These are phyloP conservation scores for Pogonophryne albipinna DNA, from an alignment of 2,797 vertebrate genomes.

Conservation along the genomic window DNA sequence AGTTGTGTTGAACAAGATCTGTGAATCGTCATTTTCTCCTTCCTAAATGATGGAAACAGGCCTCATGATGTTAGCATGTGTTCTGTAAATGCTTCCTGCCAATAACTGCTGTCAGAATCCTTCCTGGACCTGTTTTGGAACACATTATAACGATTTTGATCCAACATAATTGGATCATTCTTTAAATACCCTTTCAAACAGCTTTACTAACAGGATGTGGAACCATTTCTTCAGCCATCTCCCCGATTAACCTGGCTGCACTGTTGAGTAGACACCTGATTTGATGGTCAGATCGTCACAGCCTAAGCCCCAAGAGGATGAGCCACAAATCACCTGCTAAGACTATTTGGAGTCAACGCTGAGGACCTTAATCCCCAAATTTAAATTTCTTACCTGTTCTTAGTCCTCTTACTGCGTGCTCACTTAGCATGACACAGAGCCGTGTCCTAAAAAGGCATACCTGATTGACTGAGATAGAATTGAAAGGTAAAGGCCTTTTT, in stretches of 20 bases:
- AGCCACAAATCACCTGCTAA: conserved; percentile 93
- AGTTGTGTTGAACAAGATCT: conserved; percentile 21
- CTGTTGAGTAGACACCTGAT: conserved; percentile 80
- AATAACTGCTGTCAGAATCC: conserved; percentile 62
- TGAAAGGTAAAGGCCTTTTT: conserved; percentile 29
- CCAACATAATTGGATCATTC: conserved; percentile 75
- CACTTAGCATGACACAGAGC: conserved; percentile 77
- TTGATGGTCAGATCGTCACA: conserved; percentile 83
- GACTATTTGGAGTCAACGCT: conserved; percentile 89
- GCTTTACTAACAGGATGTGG: conserved; percentile 71
- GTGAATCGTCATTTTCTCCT: conserved; percentile 9
- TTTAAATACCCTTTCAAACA: conserved; percentile 77
- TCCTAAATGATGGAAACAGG: conserved; percentile 21
- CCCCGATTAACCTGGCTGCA: conserved; percentile 58
- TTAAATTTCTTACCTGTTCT: conserved; percentile 87
- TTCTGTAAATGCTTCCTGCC: conserved; percentile 46
- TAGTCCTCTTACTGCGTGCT: conserved; percentile 84
- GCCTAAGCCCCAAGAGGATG: conserved; percentile 83
- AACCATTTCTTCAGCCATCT: conserved; percentile 62
- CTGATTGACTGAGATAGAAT: conserved; percentile 53
- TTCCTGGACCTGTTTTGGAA: conserved; percentile 67
- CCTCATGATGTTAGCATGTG: conserved; percentile 35
- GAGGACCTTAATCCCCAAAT: conserved; percentile 88
- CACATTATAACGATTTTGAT: conserved; percentile 68
- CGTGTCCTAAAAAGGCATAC: conserved; percentile 75